Evolutionary conservation across 2,888 invertebrate genomes (phyloP), one percentile per base, ranked within the genome.

Genomic region (Andrena praecox): DNA sequence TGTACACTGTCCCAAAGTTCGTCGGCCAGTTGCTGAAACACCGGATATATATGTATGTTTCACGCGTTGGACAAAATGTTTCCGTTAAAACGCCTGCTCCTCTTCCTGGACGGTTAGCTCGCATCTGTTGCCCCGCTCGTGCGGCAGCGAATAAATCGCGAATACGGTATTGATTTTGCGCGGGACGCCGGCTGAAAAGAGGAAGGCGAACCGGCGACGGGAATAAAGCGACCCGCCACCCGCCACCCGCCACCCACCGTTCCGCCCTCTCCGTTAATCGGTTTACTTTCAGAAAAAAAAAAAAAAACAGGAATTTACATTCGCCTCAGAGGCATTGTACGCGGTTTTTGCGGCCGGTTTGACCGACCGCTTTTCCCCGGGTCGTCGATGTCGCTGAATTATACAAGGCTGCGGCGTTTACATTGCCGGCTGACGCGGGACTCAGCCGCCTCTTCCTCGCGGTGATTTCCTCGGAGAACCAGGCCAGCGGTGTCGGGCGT

Each of bases 91-190:
- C 78, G 74, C 63, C 73, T 74, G 54, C 52, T 27, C 78, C 67
- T 67, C 64, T 80, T 71, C 50, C 64, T 16, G 33, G 63, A 24
- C 56, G 54, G 83, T 79, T 75, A 33, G 63, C 73, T 63, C 68
- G 77, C 85, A 85, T 84, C 74, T 85, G 85, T 80, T 85, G 85
- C 80, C 80, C 77, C 77, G 74, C 67, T 82, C 76, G 82, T 52
- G 77, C 70, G 50, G 70, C 63, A 52, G 54, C 66, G 84, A 84
- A 84, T 84, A 84, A 84, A 84, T 77, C 75, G 64, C 80, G 68
- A 69, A 76, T 76, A 72, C 85, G 80, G 80, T 84, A 84, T 84
- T 84, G 84, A 84, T 84, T 84, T 84, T 79, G 29, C 75, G 27
- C 67, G 67, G 54, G 42, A 70, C 69, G 62, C 84, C 60, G 64